A percentile compares a stretch with the other conserved stretches of the same genome.
Evolutionary conservation across 2,888 invertebrate species (phyloP).

Genomic region (Phasia obesa): DNA sequence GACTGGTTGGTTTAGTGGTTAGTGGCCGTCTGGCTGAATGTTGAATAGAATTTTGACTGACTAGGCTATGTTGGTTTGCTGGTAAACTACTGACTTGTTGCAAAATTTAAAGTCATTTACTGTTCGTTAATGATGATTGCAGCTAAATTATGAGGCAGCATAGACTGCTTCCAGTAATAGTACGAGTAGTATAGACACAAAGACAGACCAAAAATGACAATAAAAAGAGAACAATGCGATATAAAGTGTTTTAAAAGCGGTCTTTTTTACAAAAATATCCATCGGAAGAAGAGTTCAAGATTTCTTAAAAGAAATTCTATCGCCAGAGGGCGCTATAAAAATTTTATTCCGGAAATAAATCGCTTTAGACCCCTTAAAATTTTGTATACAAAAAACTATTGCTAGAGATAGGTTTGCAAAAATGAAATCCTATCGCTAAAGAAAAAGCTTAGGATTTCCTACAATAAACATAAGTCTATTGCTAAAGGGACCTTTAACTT

Average conservation of each 20-base stretch:
- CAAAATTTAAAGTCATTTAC: constrained; percentile 71
- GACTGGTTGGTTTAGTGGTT: constrained; percentile 67
- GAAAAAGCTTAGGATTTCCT: too few relatives aligned
- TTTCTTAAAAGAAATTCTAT: too few relatives aligned
- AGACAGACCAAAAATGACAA: constrained; percentile 17
- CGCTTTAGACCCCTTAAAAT: neutral
- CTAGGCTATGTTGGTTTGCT: constrained; percentile 64
- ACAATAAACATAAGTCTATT: too few relatives aligned
- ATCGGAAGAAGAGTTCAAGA: neutral
- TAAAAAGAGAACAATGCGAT: constrained; percentile 27
- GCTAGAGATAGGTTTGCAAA: neutral
- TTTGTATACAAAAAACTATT: neutral
- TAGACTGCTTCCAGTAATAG: constrained; percentile 69
- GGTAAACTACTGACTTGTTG: constrained; percentile 75
- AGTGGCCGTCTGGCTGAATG: constrained; percentile 19
- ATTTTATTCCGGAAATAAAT: neutral
- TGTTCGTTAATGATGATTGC: constrained; percentile 81
- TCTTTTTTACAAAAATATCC: neutral
- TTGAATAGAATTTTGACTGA: constrained; percentile 72
- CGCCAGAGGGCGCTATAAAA: too few relatives aligned
- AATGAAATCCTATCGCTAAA: too few relatives aligned
- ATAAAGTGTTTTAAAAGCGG: neutral
- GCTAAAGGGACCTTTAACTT: too few relatives aligned
- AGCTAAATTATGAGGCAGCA: constrained; percentile 81
- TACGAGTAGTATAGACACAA: constrained; percentile 36